These are phyloP conservation scores for Ypsolopha scabrella DNA, from an alignment of 2,888 invertebrate genomes.

Conservation along the genomic window DNA sequence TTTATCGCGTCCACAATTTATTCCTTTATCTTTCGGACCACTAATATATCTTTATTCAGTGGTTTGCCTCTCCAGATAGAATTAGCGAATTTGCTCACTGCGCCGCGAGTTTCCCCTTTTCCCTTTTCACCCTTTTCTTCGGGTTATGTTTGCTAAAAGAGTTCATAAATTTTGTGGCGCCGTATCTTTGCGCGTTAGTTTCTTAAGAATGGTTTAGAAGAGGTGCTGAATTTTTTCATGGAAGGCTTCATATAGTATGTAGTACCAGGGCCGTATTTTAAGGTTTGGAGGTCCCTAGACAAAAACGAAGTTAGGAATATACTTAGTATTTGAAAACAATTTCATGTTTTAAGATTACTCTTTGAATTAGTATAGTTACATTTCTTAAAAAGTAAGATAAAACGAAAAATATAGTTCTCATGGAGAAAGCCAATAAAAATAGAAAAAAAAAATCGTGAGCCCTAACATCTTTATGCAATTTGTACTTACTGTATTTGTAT, in stretches of 20 bases:
- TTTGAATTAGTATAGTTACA: too few species aligned
- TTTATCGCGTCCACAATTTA: constrained; percentile 66
- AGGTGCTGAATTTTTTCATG: neutral
- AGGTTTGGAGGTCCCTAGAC: too few species aligned
- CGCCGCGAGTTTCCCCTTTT: constrained; percentile 19
- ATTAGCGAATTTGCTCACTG: constrained; percentile 59
- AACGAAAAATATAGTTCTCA: too few species aligned
- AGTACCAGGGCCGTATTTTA: too few species aligned
- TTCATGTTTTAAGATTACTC: too few species aligned
- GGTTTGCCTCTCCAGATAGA: constrained; percentile 37
- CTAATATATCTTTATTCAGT: constrained; percentile 66
- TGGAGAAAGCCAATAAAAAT: too few species aligned
- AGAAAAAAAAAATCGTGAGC: too few species aligned
- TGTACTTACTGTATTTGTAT: too few species aligned
- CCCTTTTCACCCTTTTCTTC: neutral
- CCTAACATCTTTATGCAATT: too few species aligned
- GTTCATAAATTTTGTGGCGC: neutral
- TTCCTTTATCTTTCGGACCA: constrained; percentile 65
- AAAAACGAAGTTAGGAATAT: too few species aligned
- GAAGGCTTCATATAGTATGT: neutral
- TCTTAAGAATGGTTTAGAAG: neutral
- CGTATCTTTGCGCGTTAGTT: neutral
- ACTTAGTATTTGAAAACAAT: too few species aligned
- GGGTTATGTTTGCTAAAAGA: neutral
- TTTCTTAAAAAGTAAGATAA: too few species aligned